Conservation (phyloP, 2,797 vertebrate species). For the Pangasius sanitwongsei region DNA sequence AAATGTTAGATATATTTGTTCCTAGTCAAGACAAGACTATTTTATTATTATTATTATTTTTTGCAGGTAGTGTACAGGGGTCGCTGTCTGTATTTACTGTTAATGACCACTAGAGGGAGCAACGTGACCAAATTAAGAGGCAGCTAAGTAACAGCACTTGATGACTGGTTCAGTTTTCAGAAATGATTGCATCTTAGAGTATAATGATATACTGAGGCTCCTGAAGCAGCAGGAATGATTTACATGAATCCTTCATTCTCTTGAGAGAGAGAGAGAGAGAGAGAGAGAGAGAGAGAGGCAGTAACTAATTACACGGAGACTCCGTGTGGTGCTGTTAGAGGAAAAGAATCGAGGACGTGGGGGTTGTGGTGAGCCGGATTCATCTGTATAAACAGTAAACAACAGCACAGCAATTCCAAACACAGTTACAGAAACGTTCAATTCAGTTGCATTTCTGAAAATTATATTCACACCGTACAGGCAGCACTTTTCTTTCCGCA, state of each 20-base stretch:
- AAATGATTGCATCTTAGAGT: neutral
- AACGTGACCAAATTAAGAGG: neutral
- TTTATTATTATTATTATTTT: neutral
- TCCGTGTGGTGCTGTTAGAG: neutral
- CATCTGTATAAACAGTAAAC: neutral
- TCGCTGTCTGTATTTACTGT: neutral
- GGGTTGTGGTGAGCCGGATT: neutral
- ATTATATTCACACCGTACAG: too few species aligned
- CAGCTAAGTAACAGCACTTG: neutral
- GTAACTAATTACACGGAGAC: neutral
- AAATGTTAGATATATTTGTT: neutral
- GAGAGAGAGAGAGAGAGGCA: neutral
- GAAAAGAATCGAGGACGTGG: neutral
- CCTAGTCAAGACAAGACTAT: too few species aligned
- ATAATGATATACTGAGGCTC: neutral
- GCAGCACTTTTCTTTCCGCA: neutral
- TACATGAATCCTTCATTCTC: neutral
- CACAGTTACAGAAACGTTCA: neutral
- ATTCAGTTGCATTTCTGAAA: neutral
- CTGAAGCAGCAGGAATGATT: neutral
- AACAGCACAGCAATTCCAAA: neutral
- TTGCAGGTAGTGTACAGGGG: neutral
- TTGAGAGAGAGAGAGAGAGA: neutral
- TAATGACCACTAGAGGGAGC: conserved; percentile 7
- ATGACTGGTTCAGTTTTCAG: neutral